Evolutionary conservation across 2,888 invertebrate genomes (phyloP).

Genomic region (Plemyria rubiginata): DNA sequence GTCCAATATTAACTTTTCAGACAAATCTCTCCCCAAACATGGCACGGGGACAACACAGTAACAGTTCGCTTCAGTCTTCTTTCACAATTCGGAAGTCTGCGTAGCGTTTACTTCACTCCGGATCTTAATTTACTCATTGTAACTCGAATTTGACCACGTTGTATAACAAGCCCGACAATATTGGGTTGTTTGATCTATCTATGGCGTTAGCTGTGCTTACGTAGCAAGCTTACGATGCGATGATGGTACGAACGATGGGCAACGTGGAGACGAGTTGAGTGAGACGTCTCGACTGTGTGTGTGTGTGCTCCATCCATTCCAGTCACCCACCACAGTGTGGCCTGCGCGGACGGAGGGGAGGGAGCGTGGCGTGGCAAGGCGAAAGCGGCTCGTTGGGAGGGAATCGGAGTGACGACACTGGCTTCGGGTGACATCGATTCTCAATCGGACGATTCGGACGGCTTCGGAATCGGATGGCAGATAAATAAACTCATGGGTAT

Average conservation of each 20-base stretch:
- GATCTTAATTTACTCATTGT: constrained; percentile 79
- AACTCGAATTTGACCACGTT: constrained; percentile 45
- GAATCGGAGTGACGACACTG: constrained; percentile 51
- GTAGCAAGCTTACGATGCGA: no score
- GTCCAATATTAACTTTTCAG: constrained; percentile 70
- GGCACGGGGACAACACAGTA: constrained; percentile 68
- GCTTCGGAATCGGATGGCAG: constrained; percentile 53
- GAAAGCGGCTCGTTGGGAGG: constrained; percentile 71
- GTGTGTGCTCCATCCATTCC: background rate
- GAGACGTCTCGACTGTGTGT: background rate
- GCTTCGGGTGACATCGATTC: constrained; percentile 79
- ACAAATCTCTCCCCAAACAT: constrained; percentile 77
- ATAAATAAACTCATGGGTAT: constrained; percentile 39
- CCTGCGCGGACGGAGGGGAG: constrained; percentile 30
- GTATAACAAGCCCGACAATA: constrained; percentile 37
- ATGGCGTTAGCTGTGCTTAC: constrained; percentile 49
- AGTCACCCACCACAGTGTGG: no score
- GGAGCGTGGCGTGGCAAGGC: constrained; percentile 51
- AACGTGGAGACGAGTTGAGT: constrained; percentile 56
- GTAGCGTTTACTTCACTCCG: constrained; percentile 73
- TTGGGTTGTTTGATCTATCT: constrained; percentile 42
- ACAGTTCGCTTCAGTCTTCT: constrained; percentile 64
- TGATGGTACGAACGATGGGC: constrained; percentile 54
- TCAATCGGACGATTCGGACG: constrained; percentile 65
- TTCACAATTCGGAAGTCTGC: constrained; percentile 35